Conservation (phyloP, 2,888 invertebrate genomes). For the Netelia melanura region DNA sequence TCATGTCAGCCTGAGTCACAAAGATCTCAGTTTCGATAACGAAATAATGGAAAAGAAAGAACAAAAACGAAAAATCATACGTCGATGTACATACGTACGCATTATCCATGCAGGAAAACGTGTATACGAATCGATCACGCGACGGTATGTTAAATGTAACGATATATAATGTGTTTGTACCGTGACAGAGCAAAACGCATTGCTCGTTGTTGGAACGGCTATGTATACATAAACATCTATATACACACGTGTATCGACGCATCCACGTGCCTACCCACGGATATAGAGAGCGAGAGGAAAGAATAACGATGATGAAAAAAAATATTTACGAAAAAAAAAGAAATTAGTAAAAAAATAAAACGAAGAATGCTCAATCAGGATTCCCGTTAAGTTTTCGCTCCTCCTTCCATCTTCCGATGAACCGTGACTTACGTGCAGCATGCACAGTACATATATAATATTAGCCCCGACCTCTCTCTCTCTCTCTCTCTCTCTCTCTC, state of each 20-base stretch:
- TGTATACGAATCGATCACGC: constrained; percentile 13
- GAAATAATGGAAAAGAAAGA: constrained; percentile 15
- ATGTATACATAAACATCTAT: background rate
- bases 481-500: too few relatives aligned
- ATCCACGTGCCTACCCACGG: constrained; percentile 24
- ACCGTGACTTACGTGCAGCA: constrained; percentile 52
- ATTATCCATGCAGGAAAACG: constrained; percentile 15
- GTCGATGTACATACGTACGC: background rate
- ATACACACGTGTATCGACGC: constrained; percentile 36
- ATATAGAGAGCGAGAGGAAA: constrained; percentile 50
- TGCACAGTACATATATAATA: constrained; percentile 14
- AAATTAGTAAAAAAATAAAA: constrained; percentile 36
- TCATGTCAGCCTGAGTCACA: constrained; percentile 36
- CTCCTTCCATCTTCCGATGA: constrained; percentile 56
- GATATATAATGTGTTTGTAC: constrained; percentile 37
- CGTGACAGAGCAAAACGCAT: constrained; percentile 58
- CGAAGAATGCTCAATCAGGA: constrained; percentile 62
- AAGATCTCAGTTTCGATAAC: constrained; percentile 39
- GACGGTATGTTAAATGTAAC: constrained; percentile 50
- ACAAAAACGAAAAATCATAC: constrained; percentile 27
- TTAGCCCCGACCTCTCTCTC: constrained; percentile 26
- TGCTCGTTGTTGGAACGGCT: constrained; percentile 17
- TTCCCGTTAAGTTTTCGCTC: constrained; percentile 64
- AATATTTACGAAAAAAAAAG: constrained; percentile 29
- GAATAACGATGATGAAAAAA: constrained; percentile 29